Conservation (phyloP, 1,140 invertebrate genomes). For the Ceratina australensis region DNA sequence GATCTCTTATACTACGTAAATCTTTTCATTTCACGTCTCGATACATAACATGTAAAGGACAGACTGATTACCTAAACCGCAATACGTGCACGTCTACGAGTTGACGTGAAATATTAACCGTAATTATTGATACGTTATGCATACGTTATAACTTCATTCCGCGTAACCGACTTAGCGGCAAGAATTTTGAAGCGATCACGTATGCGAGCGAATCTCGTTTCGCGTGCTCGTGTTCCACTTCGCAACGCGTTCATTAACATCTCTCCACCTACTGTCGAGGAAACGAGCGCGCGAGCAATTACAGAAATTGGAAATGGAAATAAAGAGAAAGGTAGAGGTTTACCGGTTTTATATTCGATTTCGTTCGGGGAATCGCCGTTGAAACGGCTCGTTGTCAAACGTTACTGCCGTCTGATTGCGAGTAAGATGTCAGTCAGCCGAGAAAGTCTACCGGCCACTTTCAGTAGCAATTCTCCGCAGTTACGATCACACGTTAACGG, state of each 20-base stretch:
- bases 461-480: too few species aligned
- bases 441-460: neutral
- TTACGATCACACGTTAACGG: too few species aligned
- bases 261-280: slow-evolving; percentile 19
- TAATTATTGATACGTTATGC: too few species aligned
- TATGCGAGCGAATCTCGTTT: slow-evolving; percentile 28
- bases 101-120: too few species aligned
- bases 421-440: neutral
- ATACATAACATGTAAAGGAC: too few species aligned
- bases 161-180: too few species aligned
- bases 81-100: too few species aligned
- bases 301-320: slow-evolving; percentile 53
- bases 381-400: neutral
- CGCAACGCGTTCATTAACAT: slow-evolving; percentile 41
- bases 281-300: slow-evolving; percentile 43
- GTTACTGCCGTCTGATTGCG: neutral
- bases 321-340: slow-evolving; percentile 53
- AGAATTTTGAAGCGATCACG: neutral
- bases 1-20: too few species aligned
- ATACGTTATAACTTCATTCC: too few species aligned
- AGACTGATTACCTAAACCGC: too few species aligned
- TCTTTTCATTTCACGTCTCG: too few species aligned
- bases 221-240: slow-evolving; percentile 44
- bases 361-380: neutral
- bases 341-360: slow-evolving; percentile 32